phyloP scores from a whole-genome alignment of 2,113 vertebrate species.

The Strigops habroptila region DNA sequence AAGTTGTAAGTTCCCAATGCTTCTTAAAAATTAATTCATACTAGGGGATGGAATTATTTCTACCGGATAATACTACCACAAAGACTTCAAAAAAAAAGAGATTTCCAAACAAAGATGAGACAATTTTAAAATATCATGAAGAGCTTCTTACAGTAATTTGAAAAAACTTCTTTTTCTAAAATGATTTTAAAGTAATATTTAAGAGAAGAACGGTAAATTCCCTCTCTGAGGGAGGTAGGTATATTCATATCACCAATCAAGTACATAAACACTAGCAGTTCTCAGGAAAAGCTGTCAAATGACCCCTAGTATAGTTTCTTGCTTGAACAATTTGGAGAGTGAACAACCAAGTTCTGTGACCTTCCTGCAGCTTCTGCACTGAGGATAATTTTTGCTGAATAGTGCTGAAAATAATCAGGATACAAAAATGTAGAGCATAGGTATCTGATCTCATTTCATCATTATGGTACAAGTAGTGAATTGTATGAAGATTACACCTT shows the following conservation, averaged over 20 bases:
- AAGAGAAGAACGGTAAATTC: not conserved
- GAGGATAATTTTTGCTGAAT: slow-evolving; percentile 50
- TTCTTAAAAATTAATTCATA: not conserved
- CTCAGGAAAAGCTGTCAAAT: not conserved
- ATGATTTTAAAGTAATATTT: not conserved
- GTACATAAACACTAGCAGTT: not conserved
- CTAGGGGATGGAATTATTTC: not conserved
- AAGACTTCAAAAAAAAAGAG: not conserved
- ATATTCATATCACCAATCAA: not conserved
- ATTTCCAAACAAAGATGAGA: not conserved
- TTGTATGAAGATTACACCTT: slow-evolving; percentile 56
- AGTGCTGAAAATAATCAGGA: slow-evolving; percentile 33
- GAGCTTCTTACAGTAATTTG: not conserved
- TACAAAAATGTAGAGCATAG: slow-evolving; percentile 20
- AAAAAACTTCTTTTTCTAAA: not conserved
- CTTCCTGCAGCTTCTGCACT: not conserved
- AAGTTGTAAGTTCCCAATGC: not conserved
- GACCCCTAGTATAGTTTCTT: not conserved
- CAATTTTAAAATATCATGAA: not conserved
- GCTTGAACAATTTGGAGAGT: not conserved
- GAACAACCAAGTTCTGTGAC: not conserved
- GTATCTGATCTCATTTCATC: slow-evolving; percentile 57
- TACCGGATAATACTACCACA: not conserved
- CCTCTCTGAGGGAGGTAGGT: not conserved
- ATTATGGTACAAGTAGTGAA: slow-evolving; percentile 42